A percentile compares a stretch with the other conserved stretches of the same genome.
These are phyloP conservation scores for Poecile atricapillus DNA, from an alignment of 2,113 vertebrate species.

Conservation along the genomic window DNA sequence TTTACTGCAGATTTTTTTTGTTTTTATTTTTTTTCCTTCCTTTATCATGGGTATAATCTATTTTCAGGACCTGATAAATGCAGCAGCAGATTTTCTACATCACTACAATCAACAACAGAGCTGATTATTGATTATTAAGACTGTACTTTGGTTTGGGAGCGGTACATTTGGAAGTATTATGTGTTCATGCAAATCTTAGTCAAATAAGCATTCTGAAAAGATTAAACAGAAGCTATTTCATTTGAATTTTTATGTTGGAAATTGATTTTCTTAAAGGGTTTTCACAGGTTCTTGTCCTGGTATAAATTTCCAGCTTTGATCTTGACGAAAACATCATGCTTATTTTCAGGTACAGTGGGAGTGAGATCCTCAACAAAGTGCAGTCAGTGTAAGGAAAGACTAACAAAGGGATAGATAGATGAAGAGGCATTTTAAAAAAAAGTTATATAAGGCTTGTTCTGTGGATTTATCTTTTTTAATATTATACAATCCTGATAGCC, in stretches of 20 bases:
- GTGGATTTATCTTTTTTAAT: not conserved
- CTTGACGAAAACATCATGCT: not conserved
- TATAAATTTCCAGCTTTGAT: not conserved
- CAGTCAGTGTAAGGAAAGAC: not conserved
- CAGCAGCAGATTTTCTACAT: not conserved
- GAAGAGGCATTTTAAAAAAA: not conserved
- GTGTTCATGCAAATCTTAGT: not conserved
- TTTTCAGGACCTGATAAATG: not conserved
- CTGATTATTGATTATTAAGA: not conserved
- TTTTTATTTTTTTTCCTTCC: too few relatives aligned
- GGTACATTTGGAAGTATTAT: not conserved
- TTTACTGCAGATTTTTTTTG: not conserved
- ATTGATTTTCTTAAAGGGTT: not conserved
- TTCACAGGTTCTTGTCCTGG: not conserved
- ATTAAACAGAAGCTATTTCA: not conserved
- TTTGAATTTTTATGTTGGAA: not conserved
- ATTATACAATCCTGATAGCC: not conserved
- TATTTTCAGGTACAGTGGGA: not conserved
- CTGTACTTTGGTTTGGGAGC: not conserved
- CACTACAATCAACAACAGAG: not conserved
- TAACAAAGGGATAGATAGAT: not conserved
- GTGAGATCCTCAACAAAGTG: not conserved
- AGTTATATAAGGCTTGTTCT: not conserved
- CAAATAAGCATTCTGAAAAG: not conserved
- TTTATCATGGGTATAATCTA: accelerated